Conservation (phyloP, 2,888 invertebrate genomes). For the Hydroisotoma schaefferi region DNA sequence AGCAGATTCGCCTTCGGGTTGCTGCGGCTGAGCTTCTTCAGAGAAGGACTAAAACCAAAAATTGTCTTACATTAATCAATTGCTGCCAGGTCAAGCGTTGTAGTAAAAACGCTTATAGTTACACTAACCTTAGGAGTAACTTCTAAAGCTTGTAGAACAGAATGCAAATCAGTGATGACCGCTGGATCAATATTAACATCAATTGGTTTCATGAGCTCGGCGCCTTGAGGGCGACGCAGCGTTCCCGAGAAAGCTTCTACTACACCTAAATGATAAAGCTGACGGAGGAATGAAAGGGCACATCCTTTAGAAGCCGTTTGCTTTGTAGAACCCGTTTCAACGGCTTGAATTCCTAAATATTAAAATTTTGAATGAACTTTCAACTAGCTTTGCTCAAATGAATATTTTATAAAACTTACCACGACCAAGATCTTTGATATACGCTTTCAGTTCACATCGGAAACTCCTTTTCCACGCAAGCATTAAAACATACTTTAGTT, state of each 20-base stretch:
- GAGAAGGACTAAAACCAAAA: not conserved
- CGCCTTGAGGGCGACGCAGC: conserved; percentile 73
- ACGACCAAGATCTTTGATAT: too few relatives aligned
- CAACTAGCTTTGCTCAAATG: not conserved
- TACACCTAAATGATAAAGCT: conserved; percentile 88
- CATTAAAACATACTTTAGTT: too few relatives aligned
- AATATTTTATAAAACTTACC: too few relatives aligned
- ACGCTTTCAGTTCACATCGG: too few relatives aligned
- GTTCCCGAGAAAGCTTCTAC: conserved; percentile 85
- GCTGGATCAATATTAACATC: conserved; percentile 72
- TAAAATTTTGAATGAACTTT: too few relatives aligned
- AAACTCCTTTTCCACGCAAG: too few relatives aligned
- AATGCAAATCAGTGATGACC: conserved; percentile 61
- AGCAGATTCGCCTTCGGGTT: conserved; percentile 8
- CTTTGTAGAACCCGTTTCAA: conserved; percentile 95
- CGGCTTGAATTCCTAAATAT: conserved; percentile 59
- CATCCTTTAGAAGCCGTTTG: conserved; percentile 95
- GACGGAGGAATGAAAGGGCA: conserved; percentile 89
- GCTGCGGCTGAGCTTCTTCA: conserved; percentile 1
- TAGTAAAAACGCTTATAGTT: not conserved
- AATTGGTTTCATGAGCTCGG: conserved; percentile 72
- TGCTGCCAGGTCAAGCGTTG: not conserved
- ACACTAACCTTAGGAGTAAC: conserved; percentile 22
- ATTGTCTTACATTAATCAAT: not conserved
- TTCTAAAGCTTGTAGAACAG: conserved; percentile 57